Base-by-base conservation (phyloP, 2,797 vertebrate genomes). In the Cyclura pinguis region DNA sequence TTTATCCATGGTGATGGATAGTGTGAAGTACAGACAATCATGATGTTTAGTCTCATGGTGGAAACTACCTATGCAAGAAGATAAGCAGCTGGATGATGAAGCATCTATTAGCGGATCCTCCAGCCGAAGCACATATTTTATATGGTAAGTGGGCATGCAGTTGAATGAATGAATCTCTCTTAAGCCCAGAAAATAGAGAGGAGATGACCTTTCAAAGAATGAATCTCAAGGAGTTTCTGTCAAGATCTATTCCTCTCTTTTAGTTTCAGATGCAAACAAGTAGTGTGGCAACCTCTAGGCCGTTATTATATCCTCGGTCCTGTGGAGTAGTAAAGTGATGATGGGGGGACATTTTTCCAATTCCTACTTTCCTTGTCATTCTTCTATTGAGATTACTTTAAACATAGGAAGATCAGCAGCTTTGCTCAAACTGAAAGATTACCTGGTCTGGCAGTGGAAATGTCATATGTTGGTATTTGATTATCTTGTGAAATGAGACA, bases 31-130 rank as follows among this genome's bases (percentile, higher is more conserved):
- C 0, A 0, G 64, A 96, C 94, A 95, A 94, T 88, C 92, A 52
- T 73, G 89, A 92, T 84, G 92, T 93, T 92, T 94, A 81, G 69
- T 90, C 89, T 86, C 91, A 88, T 88, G 95, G 92, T 95, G 77
- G 83, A 93, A 95, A 90, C 59, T 93, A 84, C 76, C 89, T 90
- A 93, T 92, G 89, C 88, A 88, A 92, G 87, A 94, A 92, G 92
- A 95, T 94, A 95, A 96, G 94, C 88, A 93, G 80, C 85, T 95
- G 92, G 84, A 94, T 95, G 95, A 96, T 93, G 91, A 94, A 96
- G 91, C 85, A 86, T 88, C 93, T 92, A 93, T 95, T 94, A 95
- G 94, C 64, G 89, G 91, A 95, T 93, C 72, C 42, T 52, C 62
- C 82, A 89, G 92, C 88, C 87, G 89, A 92, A 92, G 85, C 27